These are phyloP conservation scores for Margarornis squamiger DNA, from an alignment of 2,797 vertebrate species.

Conservation along the genomic window DNA sequence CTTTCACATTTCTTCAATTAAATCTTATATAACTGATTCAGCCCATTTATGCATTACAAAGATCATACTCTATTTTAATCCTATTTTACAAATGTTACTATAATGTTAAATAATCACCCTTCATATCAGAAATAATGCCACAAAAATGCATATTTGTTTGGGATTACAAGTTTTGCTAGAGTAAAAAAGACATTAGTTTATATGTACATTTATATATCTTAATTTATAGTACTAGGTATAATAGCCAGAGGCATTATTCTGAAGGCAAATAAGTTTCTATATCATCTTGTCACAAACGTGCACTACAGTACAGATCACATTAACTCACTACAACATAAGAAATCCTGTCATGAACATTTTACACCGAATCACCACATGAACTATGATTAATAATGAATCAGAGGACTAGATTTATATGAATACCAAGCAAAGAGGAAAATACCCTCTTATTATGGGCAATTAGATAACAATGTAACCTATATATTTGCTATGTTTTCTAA, in stretches of 20 bases:
- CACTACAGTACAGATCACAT: background rate
- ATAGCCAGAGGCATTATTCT: background rate
- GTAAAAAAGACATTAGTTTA: background rate
- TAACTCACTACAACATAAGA: constrained; percentile 61
- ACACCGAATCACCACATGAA: constrained; percentile 42
- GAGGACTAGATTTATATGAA: constrained; percentile 42
- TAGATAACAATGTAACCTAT: constrained; percentile 49
- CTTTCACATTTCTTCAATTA: constrained; percentile 37
- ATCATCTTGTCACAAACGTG: background rate
- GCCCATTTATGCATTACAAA: background rate
- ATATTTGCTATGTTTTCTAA: constrained; percentile 13
- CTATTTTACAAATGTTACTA: constrained; percentile 2
- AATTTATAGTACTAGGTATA: background rate
- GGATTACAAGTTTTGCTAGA: background rate
- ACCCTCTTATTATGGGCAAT: constrained; percentile 3
- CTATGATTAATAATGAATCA: constrained; percentile 74
- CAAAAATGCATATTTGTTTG: background rate
- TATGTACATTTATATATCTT: background rate
- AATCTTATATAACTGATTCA: constrained; percentile 3
- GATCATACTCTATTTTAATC: constrained; percentile 16
- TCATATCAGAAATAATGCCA: background rate
- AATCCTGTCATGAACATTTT: constrained; percentile 56
- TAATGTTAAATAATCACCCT: background rate
- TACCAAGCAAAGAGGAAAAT: constrained; percentile 41
- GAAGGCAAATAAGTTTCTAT: background rate